Evolutionary conservation across 2,888 invertebrate genomes (phyloP).

Genomic region (Drosophila meridiana): DNA sequence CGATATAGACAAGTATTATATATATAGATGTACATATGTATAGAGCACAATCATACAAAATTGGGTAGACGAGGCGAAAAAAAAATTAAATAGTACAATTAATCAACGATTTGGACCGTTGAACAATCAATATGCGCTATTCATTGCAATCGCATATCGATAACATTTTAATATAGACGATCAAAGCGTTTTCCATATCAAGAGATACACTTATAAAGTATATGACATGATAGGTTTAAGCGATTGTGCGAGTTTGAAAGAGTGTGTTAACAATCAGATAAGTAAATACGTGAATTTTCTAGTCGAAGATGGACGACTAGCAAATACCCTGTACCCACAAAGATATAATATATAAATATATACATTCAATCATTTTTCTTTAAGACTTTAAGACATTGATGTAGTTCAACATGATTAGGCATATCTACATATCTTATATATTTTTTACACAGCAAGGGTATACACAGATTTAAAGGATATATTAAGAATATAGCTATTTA

Average conservation of each 20-base stretch:
- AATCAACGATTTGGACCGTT: slow-evolving; percentile 30
- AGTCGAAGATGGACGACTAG: slow-evolving; percentile 10
- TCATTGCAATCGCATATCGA: slow-evolving; percentile 7
- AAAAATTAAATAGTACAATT: slow-evolving; percentile 10
- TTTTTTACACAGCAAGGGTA: not conserved
- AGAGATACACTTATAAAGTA: slow-evolving; percentile 33
- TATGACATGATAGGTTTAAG: slow-evolving; percentile 18
- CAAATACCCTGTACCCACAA: slow-evolving; percentile 15
- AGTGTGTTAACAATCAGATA: slow-evolving; percentile 16
- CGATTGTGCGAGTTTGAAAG: slow-evolving; percentile 5
- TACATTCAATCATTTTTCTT: not conserved
- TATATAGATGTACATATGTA: slow-evolving; percentile 13
- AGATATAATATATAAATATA: slow-evolving; percentile 1
- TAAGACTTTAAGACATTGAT: too few relatives aligned
- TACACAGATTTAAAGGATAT: not conserved
- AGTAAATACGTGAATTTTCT: not conserved
- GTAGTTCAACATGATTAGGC: not conserved
- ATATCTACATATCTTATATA: slow-evolving; percentile 1
- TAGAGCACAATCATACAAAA: slow-evolving; percentile 48
- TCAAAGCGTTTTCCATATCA: slow-evolving; percentile 37
- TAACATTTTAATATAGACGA: slow-evolving; percentile 34
- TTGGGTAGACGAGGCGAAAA: slow-evolving; percentile 11
- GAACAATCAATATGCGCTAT: slow-evolving; percentile 17
- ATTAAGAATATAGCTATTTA: not conserved
- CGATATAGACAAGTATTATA: slow-evolving; percentile 20